phyloP scores from a whole-genome alignment of 2,797 vertebrate genomes.

The Manis crassicaudata region DNA sequence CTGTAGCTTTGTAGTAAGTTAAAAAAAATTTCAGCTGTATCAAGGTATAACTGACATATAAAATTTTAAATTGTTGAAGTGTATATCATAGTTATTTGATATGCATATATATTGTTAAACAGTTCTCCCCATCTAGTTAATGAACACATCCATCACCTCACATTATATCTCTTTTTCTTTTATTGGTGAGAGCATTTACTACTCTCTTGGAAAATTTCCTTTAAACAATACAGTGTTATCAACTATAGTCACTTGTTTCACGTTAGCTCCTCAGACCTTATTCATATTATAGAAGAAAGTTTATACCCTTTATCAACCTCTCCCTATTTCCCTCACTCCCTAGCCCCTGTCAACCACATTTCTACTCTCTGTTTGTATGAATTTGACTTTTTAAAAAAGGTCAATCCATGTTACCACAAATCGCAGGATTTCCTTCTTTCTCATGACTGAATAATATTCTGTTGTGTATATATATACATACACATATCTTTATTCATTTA shows the following conservation, averaged over 20 bases:
- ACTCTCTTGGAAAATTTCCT: neutral
- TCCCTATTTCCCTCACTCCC: neutral
- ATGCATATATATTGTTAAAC: neutral
- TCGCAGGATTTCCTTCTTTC: neutral
- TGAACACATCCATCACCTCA: neutral
- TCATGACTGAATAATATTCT: neutral
- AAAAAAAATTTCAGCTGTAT: neutral
- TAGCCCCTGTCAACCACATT: accelerated
- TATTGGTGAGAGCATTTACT: neutral
- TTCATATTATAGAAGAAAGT: neutral
- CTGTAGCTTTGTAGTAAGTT: neutral
- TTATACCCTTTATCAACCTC: neutral
- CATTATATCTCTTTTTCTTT: neutral
- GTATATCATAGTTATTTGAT: neutral
- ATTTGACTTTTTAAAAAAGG: neutral
- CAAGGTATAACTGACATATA: neutral
- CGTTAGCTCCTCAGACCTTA: neutral
- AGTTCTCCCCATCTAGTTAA: neutral
- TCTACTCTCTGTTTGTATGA: neutral
- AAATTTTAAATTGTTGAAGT: neutral
- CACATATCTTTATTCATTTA: neutral
- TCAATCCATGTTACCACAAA: neutral
- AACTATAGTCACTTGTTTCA: neutral
- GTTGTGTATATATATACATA: neutral
- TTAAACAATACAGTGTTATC: neutral